These are phyloP conservation scores for Rhinoderma darwinii DNA, from an alignment of 2,113 vertebrate genomes.

Conservation along the genomic window DNA sequence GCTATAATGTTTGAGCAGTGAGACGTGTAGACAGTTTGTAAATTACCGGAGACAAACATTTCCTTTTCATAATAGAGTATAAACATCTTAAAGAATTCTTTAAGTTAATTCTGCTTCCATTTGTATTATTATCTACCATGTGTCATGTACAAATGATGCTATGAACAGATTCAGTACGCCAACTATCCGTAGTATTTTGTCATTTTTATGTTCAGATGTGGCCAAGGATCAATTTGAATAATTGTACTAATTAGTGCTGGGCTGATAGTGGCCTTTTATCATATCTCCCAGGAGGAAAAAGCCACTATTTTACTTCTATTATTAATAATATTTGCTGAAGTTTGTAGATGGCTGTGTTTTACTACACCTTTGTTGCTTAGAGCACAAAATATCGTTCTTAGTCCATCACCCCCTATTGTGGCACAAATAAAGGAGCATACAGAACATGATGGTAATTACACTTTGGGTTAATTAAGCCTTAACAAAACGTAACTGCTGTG, in stretches of 20 bases:
- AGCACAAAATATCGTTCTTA: neutral
- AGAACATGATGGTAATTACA: neutral
- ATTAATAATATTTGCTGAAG: constrained; percentile 35
- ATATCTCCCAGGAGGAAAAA: constrained; percentile 30
- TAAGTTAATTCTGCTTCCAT: neutral
- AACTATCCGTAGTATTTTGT: constrained; percentile 4
- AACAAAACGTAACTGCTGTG: too few relatives aligned
- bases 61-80: neutral
- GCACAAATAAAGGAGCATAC: neutral
- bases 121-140: constrained; percentile 8
- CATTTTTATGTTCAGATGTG: constrained; percentile 32
- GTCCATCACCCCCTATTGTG: neutral
- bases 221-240: constrained; percentile 44
- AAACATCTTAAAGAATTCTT: neutral
- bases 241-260: constrained; percentile 48
- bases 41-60: neutral
- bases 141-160: constrained; percentile 38
- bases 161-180: constrained; percentile 4
- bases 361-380: constrained; percentile 19
- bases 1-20: neutral
- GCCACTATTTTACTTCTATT: constrained; percentile 16
- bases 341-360: neutral
- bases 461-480: neutral
- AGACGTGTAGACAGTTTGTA: neutral
- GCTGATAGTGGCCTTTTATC: constrained; percentile 46